Evolutionary conservation across 1,140 invertebrate genomes (phyloP).

Genomic region (Drosophila malerkotliana): DNA sequence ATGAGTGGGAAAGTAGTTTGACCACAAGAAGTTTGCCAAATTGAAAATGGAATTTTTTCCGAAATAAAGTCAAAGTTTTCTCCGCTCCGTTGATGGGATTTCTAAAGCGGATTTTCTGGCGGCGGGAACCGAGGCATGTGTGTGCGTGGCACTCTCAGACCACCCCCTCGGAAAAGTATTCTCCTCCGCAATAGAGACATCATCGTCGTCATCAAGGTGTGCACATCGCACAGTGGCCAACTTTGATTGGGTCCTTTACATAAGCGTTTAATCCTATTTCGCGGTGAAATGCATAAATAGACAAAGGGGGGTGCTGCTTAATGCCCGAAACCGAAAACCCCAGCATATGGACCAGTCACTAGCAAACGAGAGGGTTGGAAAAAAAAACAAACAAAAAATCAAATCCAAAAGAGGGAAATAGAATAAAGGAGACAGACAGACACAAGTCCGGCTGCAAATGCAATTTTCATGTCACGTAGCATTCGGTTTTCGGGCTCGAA

Average conservation of each 20-base stretch:
- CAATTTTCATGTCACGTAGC: slow-evolving; percentile 81
- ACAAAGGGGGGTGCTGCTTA: slow-evolving; percentile 68
- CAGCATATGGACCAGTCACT: slow-evolving; percentile 64
- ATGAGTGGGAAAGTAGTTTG: slow-evolving; percentile 40
- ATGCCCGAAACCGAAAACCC: slow-evolving; percentile 59
- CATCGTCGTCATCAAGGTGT: slow-evolving; percentile 72
- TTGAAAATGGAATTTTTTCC: slow-evolving; percentile 74
- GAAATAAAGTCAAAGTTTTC: slow-evolving; percentile 62
- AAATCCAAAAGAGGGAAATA: slow-evolving; percentile 9
- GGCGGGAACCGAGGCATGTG: slow-evolving; percentile 68
- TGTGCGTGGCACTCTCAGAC: slow-evolving; percentile 7
- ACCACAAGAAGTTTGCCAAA: slow-evolving; percentile 62
- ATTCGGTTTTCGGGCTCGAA: slow-evolving; percentile 46
- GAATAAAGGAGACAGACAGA: slow-evolving; percentile 17
- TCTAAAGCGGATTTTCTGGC: slow-evolving; percentile 70
- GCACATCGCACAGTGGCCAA: slow-evolving; percentile 58
- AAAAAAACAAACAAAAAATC: slow-evolving; percentile 1
- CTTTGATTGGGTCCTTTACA: slow-evolving; percentile 82
- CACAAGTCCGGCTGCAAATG: slow-evolving; percentile 64
- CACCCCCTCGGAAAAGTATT: background rate
- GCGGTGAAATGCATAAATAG: slow-evolving; percentile 83
- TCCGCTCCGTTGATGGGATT: slow-evolving; percentile 62
- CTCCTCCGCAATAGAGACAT: slow-evolving; percentile 58
- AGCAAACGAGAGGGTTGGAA: slow-evolving; percentile 29
- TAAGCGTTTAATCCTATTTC: slow-evolving; percentile 83